Conservation (phyloP, 37 sponge, comb jelly and placozoan genomes). For the Halichondria panicea region DNA sequence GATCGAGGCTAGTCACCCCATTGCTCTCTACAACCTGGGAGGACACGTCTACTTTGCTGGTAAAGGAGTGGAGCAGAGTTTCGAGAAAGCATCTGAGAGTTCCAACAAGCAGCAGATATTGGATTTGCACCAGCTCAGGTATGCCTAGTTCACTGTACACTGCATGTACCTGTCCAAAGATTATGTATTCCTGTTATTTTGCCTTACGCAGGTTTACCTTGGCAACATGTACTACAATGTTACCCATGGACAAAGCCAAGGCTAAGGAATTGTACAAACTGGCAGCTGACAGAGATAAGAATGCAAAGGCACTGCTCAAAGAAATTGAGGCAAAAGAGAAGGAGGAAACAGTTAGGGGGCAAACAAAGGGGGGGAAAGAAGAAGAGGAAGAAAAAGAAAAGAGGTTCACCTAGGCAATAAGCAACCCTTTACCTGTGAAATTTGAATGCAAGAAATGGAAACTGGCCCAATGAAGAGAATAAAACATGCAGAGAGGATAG, state of each 20-base stretch:
- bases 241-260: constrained; percentile 59
- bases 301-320: constrained; percentile 69
- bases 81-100: constrained; percentile 74
- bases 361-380: too few relatives aligned
- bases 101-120: constrained; percentile 57
- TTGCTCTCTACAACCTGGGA: constrained; percentile 79
- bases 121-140: constrained; percentile 85
- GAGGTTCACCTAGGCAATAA: too few relatives aligned
- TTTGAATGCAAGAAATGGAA: too few relatives aligned
- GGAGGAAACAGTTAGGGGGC: too few relatives aligned
- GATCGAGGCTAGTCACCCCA: constrained; percentile 49
- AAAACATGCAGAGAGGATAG: too few relatives aligned
- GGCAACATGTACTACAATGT: constrained; percentile 91
- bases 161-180: too few relatives aligned
- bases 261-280: constrained; percentile 80
- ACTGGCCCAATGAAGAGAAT: too few relatives aligned
- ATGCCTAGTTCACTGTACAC: too few relatives aligned
- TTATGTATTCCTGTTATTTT: too few relatives aligned
- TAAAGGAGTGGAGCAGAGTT: constrained; percentile 68
- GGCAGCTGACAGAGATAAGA: constrained; percentile 70
- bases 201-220: constrained; percentile 86
- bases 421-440: too few relatives aligned
- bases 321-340: constrained; percentile 65
- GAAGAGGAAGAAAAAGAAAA: too few relatives aligned
- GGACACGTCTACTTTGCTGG: constrained; percentile 82